Percentiles rank a stretch among this genome's conserved stretches.
Conservation (phyloP, 2,888 invertebrate genomes). For the Leptopterna dolabrata region DNA sequence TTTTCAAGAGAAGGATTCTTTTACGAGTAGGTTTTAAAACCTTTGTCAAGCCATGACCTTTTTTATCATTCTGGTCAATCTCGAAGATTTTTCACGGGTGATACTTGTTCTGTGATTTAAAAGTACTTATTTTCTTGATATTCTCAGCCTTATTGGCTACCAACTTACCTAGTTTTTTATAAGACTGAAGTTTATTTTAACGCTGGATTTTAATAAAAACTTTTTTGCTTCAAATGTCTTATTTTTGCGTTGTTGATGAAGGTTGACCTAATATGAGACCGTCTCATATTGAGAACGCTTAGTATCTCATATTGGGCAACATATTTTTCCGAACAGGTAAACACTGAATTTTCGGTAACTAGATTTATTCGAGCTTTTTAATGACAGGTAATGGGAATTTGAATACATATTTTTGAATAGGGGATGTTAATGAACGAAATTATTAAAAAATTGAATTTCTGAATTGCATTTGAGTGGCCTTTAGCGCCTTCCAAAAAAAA, state of each 20-base stretch:
- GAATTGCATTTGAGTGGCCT: background rate
- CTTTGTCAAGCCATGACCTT: too few species aligned
- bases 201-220: background rate
- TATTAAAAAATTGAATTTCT: background rate
- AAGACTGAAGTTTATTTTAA: background rate
- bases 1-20: too few species aligned
- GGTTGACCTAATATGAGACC: constrained; percentile 4
- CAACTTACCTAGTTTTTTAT: background rate
- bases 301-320: constrained; percentile 31
- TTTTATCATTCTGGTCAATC: too few species aligned
- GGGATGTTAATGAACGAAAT: background rate
- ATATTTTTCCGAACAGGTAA: constrained; percentile 4
- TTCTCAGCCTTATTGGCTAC: constrained; percentile 28
- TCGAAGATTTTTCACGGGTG: too few species aligned
- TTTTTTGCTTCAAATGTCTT: constrained; percentile 20
- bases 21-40: too few species aligned
- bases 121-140: background rate
- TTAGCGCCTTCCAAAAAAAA: constrained; percentile 11
- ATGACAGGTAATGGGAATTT: constrained; percentile 2
- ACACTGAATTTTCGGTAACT: background rate
- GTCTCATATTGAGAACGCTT: constrained; percentile 21
- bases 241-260: background rate
- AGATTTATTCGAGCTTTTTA: background rate
- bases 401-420: constrained; percentile 5
- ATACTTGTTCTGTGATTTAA: constrained; percentile 14